Evolutionary conservation across 2,113 vertebrate species (phyloP).

Genomic region (Leptocoma aspasia): DNA sequence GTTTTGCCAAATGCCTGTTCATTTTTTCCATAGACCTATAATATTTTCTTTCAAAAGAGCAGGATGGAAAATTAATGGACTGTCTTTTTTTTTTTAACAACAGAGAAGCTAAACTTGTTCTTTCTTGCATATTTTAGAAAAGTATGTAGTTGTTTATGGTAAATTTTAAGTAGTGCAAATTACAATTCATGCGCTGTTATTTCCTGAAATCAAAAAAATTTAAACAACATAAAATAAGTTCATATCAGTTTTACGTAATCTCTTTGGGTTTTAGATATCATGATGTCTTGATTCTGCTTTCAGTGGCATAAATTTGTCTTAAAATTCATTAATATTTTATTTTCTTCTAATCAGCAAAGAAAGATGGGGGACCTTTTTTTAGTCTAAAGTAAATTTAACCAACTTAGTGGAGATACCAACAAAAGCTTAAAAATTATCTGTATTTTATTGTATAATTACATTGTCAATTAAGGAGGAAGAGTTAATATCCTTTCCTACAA

Average conservation of each 20-base stretch:
- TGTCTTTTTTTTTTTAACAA: background rate
- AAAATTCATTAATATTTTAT: background rate
- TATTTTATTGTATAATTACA: background rate
- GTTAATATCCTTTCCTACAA: background rate
- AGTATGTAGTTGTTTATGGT: background rate
- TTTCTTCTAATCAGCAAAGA: background rate
- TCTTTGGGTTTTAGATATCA: background rate
- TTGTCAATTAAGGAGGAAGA: background rate
- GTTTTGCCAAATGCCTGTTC: conserved; percentile 22
- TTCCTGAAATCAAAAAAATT: background rate
- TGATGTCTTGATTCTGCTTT: background rate
- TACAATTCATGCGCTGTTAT: background rate
- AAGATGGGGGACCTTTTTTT: rapidly evolving
- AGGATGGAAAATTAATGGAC: background rate
- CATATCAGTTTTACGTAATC: background rate
- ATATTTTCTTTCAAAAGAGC: background rate
- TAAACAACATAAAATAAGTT: background rate
- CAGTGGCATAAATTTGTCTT: background rate
- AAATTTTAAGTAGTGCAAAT: background rate
- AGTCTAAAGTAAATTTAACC: background rate
- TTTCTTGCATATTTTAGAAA: background rate
- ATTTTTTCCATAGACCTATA: conserved; percentile 3
- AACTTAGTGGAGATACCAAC: background rate
- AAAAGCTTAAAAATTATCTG: background rate
- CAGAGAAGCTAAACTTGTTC: background rate